Evolutionary conservation across 2,113 vertebrate species (phyloP), one percentile per base, ranked within the genome.

Genomic region (Microcebus jonahi): DNA sequence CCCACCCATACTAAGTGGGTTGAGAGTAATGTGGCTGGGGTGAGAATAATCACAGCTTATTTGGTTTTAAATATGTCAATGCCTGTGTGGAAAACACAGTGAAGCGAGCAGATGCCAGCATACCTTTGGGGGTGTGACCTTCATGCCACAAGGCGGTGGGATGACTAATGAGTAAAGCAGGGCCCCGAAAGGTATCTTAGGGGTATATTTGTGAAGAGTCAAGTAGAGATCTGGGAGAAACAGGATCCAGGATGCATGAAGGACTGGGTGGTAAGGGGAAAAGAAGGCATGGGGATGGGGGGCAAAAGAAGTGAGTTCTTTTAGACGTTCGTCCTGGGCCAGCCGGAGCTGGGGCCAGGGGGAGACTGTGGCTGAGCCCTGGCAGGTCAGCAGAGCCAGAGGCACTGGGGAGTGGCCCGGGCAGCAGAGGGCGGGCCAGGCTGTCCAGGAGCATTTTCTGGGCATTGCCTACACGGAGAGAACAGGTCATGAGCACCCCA

Each of bases 11-110:
- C 45, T 75, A 91, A 70, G 83, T 79, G 17, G 59, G 42, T 45
- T 1, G 9, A 94, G 45, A 89, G 13, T 39, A 39, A 70, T 39
- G 8, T 14, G 20, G 8, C 25, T 59, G 25, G n/a, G 59, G 79
- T 63, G 75, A 48, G 79, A 79, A 63, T 31, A 75, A 75, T 39
- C 71, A 12, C 10, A 53, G 45, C 42, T 81, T 27, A 14, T 20
- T 79, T 88, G 91, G 36, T 59, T 93, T 91, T 92, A 81, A 84
- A 83, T 68, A 88, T 63, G 93, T 57, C 23, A 63, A 90, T 39
- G 71, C 13, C 34, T 79, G 50, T 25, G 39, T 23, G 29, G 86
- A 71, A 77, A 85, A 45, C 77, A 39, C 6, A 48, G 59, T 15
- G 48, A 76, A 17, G 10, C 0, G 42, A 89, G 67, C 42, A 65